phyloP scores from a whole-genome alignment of 2,113 vertebrate genomes.

The Thinocorus orbignyianus region DNA sequence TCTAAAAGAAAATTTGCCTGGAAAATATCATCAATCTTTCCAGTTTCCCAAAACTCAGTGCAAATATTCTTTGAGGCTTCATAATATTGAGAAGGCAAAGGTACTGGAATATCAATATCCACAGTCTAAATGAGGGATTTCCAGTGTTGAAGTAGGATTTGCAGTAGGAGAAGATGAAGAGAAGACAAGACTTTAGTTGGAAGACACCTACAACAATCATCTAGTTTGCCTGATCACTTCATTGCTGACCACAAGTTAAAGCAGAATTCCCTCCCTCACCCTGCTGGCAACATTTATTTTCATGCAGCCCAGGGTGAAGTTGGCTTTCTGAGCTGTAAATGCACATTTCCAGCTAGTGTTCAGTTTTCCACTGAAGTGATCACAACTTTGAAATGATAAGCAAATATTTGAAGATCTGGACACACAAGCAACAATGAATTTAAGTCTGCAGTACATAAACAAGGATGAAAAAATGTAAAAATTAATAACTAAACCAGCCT shows the following conservation, averaged over 20 bases:
- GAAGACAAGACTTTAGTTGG: not conserved
- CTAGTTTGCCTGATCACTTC: not conserved
- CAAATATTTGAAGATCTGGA: not conserved
- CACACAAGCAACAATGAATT: not conserved
- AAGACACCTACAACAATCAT: not conserved
- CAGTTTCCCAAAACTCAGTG: not conserved
- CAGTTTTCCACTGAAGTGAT: not conserved
- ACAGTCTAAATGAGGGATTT: not conserved
- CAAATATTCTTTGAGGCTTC: not conserved
- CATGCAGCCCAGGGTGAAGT: not conserved
- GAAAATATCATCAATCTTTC: not conserved
- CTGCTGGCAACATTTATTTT: not conserved
- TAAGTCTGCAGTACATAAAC: not conserved
- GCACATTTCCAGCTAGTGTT: not conserved
- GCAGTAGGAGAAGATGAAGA: too few relatives aligned
- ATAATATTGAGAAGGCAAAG: not conserved
- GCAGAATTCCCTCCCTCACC: not conserved
- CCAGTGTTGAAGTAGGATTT: not conserved
- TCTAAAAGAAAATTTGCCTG: not conserved
- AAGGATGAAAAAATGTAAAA: not conserved
- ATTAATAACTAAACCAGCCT: not conserved
- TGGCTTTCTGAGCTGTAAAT: not conserved
- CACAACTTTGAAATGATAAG: not conserved
- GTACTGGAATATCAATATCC: not conserved
- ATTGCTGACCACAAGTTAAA: not conserved